phyloP scores from a whole-genome alignment of 2,113 vertebrate genomes.

The Ascaphus truei region DNA sequence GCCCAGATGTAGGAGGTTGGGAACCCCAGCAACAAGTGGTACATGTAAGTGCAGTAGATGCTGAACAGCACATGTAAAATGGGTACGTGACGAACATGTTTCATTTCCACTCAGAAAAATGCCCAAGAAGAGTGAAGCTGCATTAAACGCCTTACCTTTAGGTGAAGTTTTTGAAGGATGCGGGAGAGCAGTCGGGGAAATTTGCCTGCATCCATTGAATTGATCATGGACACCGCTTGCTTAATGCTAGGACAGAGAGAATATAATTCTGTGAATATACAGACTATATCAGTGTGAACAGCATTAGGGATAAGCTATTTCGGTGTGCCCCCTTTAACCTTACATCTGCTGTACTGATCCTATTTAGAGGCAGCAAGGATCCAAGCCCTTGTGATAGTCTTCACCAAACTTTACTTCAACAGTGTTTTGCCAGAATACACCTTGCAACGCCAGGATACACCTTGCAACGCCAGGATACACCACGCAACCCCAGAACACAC shows the following conservation, averaged over 20 bases:
- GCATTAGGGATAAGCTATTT: background rate
- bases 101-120: background rate
- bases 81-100: no score
- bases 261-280: background rate
- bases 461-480: no score
- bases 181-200: constrained; percentile 84
- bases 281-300: background rate
- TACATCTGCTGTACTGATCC: background rate
- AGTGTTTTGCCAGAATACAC: no score
- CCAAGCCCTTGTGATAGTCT: no score
- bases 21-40: background rate
- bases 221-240: constrained; percentile 82
- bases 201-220: constrained; percentile 74
- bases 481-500: no score
- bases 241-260: constrained; percentile 72
- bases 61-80: no score
- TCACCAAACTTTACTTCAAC: no score
- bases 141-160: constrained; percentile 92
- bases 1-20: no score
- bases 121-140: constrained; percentile 23
- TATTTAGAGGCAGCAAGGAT: no score
- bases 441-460: no score
- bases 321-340: background rate
- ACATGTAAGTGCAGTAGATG: no score
- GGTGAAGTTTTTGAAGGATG: constrained; percentile 88